A percentile compares a stretch with the other conserved stretches of the same genome.
phyloP scores from a whole-genome alignment of 2,888 invertebrate species.

The Apotomis capreana region DNA sequence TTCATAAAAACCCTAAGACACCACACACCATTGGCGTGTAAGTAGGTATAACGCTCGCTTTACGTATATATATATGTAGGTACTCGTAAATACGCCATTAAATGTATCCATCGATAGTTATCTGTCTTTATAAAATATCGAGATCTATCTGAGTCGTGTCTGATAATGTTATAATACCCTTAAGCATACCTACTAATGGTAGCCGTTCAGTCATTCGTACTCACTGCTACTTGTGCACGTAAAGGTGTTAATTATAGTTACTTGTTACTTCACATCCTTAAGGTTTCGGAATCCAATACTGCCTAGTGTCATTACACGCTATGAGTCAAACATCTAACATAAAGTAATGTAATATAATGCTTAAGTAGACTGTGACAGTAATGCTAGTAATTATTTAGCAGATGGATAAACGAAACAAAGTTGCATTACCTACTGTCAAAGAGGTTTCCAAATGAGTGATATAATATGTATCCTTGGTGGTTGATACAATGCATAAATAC shows the following conservation, averaged over 20 bases:
- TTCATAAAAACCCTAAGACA: no score
- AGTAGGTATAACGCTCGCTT: no score
- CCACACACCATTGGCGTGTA: no score
- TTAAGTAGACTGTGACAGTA: conserved; percentile 36
- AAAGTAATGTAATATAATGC: conserved; percentile 11
- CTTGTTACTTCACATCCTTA: conserved; percentile 24
- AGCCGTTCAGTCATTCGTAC: not conserved
- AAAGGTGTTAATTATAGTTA: conserved; percentile 11
- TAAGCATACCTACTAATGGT: no score
- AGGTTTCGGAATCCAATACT: conserved; percentile 24
- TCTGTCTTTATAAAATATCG: no score
- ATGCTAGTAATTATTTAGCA: conserved; percentile 17
- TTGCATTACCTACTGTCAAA: conserved; percentile 10
- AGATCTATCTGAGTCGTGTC: no score
- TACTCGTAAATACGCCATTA: no score
- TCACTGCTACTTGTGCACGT: not conserved
- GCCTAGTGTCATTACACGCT: conserved; percentile 20
- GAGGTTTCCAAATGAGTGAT: not conserved
- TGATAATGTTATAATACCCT: no score
- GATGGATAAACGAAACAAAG: conserved; percentile 15
- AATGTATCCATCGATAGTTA: no score
- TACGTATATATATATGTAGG: no score
- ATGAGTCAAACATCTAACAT: conserved; percentile 14
- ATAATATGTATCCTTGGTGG: no score
- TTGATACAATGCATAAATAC: no score